phyloP scores from a whole-genome alignment of 2,888 invertebrate genomes.

The Leucania comma region DNA sequence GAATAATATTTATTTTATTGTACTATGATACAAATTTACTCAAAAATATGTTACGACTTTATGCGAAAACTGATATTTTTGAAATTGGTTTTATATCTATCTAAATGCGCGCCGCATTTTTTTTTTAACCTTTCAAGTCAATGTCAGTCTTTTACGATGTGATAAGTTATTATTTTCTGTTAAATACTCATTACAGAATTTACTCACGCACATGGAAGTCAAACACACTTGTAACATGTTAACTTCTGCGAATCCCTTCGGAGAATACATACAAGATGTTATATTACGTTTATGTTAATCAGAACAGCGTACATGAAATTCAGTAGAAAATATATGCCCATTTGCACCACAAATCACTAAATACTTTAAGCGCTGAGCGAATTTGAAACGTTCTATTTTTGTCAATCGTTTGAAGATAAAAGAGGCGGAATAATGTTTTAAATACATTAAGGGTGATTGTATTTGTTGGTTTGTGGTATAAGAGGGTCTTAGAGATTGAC shows the following conservation, averaged over 20 bases:
- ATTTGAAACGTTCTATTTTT: neutral
- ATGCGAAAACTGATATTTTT: no score
- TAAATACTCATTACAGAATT: no score
- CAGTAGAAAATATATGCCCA: neutral
- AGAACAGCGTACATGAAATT: neutral
- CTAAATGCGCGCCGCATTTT: no score
- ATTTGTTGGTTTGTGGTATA: neutral
- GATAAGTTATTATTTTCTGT: no score
- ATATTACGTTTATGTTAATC: constrained; percentile 1
- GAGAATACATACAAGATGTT: neutral
- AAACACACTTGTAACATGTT: neutral
- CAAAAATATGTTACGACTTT: no score
- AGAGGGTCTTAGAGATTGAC: neutral
- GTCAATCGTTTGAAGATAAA: neutral
- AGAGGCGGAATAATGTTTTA: neutral
- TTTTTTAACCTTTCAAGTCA: no score
- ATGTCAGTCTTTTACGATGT: neutral
- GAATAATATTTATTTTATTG: no score
- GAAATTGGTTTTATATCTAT: no score
- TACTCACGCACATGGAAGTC: neutral
- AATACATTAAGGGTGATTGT: neutral
- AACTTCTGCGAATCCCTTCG: neutral
- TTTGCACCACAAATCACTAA: neutral
- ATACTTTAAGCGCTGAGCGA: neutral
- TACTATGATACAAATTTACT: no score